Conservation (phyloP, 2,113 vertebrate species). For the Pipa parva region DNA sequence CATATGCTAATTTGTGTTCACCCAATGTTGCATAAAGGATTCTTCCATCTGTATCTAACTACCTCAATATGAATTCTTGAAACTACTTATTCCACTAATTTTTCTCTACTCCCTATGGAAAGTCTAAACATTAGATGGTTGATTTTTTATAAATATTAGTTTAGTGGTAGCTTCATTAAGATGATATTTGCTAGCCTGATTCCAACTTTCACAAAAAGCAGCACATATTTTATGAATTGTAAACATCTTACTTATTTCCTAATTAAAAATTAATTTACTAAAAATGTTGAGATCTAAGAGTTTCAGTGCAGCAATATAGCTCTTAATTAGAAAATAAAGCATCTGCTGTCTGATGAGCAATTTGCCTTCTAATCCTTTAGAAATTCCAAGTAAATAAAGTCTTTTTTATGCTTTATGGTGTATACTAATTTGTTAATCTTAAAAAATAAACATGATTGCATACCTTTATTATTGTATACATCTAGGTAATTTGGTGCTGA, state of each 20-base stretch:
- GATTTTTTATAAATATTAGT: no score
- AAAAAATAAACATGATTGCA: slow-evolving; percentile 38
- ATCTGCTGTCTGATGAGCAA: neutral
- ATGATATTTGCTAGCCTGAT: no score
- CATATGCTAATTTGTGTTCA: no score
- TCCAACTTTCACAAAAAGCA: neutral
- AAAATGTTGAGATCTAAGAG: neutral
- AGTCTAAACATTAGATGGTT: no score
- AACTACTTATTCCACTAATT: no score
- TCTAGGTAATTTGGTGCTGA: slow-evolving; percentile 98
- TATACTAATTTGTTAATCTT: no score
- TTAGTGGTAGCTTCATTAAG: no score
- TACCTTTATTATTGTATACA: slow-evolving; percentile 99
- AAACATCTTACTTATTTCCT: neutral
- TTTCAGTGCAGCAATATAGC: neutral
- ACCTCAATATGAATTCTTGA: no score
- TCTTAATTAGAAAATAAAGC: neutral
- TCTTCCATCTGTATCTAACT: no score
- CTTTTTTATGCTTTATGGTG: no score
- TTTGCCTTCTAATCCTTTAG: neutral
- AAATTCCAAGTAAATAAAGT: neutral
- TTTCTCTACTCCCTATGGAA: no score
- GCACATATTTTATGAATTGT: neutral
- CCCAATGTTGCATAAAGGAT: no score
- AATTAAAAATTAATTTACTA: neutral